phyloP scores from a whole-genome alignment of 1,140 invertebrate species.

The Wasmannia auropunctata region DNA sequence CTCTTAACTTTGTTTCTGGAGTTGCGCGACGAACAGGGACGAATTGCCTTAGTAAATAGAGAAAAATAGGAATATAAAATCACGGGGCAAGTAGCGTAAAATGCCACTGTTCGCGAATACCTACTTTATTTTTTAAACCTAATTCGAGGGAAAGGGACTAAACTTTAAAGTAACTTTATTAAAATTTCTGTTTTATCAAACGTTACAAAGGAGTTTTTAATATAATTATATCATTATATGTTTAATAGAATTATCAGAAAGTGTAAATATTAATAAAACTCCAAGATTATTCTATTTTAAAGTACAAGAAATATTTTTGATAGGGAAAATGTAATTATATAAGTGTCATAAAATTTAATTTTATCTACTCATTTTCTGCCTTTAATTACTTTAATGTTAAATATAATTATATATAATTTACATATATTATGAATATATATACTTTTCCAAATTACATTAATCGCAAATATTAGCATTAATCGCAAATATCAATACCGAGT shows the following conservation, averaged over 20 bases:
- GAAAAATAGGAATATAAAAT: background rate
- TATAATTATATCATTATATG: background rate
- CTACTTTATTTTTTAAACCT: background rate
- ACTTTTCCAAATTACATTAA: constrained; percentile 13
- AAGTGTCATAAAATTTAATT: background rate
- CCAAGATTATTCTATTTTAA: background rate
- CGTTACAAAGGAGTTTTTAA: background rate
- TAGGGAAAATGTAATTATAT: background rate
- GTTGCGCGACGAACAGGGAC: background rate
- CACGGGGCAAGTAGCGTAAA: background rate
- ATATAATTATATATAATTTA: background rate
- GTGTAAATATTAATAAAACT: background rate
- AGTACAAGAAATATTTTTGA: background rate
- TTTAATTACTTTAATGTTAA: background rate
- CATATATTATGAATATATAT: no score
- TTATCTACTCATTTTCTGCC: background rate
- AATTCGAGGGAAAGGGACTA: background rate
- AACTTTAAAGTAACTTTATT: background rate
- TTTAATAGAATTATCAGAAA: background rate
- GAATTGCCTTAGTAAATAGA: background rate
- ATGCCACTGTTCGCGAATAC: background rate
- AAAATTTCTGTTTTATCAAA: background rate
- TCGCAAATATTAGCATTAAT: background rate
- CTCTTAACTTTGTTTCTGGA: background rate
- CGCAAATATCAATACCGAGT: background rate